These are phyloP conservation scores for Colostygia pectinataria DNA, from an alignment of 2,888 invertebrate species.

Conservation along the genomic window DNA sequence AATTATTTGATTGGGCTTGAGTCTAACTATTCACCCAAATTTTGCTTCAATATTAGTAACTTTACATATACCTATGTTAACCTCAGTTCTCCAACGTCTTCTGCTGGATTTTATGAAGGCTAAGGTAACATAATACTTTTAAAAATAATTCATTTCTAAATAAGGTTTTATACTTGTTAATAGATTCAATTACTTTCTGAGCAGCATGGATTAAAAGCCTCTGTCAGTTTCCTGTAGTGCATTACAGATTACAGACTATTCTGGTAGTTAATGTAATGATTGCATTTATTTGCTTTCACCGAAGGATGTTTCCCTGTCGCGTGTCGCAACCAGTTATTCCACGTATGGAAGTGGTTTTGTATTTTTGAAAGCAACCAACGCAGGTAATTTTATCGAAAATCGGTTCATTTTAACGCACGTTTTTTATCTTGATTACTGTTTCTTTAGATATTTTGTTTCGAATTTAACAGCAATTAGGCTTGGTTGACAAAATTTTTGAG, in stretches of 20 bases:
- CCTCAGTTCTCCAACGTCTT: too few relatives aligned
- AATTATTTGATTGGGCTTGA: too few relatives aligned
- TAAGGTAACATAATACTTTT: too few relatives aligned
- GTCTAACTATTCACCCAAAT: too few relatives aligned
- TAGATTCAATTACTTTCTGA: too few relatives aligned
- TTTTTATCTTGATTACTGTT: slow-evolving; percentile 28
- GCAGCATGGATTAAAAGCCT: too few relatives aligned
- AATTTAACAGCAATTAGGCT: slow-evolving; percentile 7
- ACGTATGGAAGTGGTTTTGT: slow-evolving; percentile 46
- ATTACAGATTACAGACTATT: slow-evolving; percentile 1
- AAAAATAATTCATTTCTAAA: too few relatives aligned
- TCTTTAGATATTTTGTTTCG: slow-evolving; percentile 4
- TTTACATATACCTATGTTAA: too few relatives aligned
- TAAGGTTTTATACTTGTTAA: too few relatives aligned
- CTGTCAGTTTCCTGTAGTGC: not conserved
- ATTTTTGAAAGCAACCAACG: slow-evolving; percentile 48
- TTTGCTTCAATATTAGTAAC: too few relatives aligned
- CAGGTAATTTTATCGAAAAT: slow-evolving; percentile 33
- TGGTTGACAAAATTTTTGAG: slow-evolving; percentile 4
- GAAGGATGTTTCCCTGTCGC: slow-evolving; percentile 54
- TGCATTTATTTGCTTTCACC: slow-evolving; percentile 77
- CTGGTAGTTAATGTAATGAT: slow-evolving; percentile 4
- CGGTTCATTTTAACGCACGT: slow-evolving; percentile 26
- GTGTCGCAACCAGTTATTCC: slow-evolving; percentile 55
- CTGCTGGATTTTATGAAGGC: too few relatives aligned